Evolutionary conservation across 1,140 invertebrate species (phyloP), one percentile per base, ranked within the genome.

Genomic region (Drosophila mojavensis): DNA sequence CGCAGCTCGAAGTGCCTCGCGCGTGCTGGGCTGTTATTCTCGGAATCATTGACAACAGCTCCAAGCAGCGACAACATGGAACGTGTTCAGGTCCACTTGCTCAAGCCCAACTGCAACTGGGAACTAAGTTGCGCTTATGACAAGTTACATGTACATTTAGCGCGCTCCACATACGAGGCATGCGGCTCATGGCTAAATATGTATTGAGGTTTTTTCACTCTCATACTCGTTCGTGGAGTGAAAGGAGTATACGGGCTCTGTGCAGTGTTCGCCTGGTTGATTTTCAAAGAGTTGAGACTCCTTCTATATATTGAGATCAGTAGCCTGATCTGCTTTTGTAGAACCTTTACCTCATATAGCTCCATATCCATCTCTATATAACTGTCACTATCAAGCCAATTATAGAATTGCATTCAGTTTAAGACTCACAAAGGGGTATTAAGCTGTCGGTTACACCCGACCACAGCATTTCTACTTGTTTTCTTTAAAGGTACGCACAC

Each of bases 11-110:
- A 20, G 20, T 55, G 48, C 48, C 20, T 24, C 82, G 79, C 83
- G 84, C 86, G 80, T 81, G 82, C 75, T 76, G 48, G 36, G 64
- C 84, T 84, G 78, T 80, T 70, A 88, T 88, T 88, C 83, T 79
- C 71, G 78, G 83, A 88, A 88, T 60, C 36, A 39, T 39, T 11
- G 36, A 39, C 36, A 75, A 83, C 84, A 89, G 84, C 62, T 81
- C 76, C 77, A 77, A 39, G 67, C 81, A 41, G 45, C 53, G 17
- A 39, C 48, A 26, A 30, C 39, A 17, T 43, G 63, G 70, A 84
- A 88, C 83, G 83, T 88, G 83, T 84, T 88, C 70, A 39, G 54
- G 53, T 65, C 65, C 43, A 61, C 48, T 67, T 58, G 24, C 15
- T 28, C 15, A 26, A 11, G 33, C 15, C 33, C 36, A 47, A 47